Percentiles rank a stretch among this genome's conserved stretches.
These are phyloP conservation scores for Eretmocerus hayati DNA, from an alignment of 2,888 invertebrate species.

Conservation along the genomic window DNA sequence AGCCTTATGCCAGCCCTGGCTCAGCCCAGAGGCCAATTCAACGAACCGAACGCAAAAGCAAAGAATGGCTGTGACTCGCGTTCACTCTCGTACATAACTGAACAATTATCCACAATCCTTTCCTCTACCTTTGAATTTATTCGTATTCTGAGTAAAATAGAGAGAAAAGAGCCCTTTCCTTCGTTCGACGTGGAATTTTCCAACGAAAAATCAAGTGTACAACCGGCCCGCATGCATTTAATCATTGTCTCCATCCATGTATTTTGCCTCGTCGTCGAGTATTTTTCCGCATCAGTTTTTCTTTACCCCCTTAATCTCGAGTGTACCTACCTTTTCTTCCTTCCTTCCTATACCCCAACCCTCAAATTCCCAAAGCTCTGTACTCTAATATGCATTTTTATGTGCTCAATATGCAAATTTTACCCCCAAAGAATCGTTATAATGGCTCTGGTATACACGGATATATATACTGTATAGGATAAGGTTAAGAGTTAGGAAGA, in stretches of 20 bases:
- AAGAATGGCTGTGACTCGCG: constrained; percentile 15
- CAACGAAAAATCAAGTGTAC: constrained; percentile 14
- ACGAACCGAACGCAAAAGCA: constrained; percentile 22
- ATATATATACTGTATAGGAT: too few relatives aligned
- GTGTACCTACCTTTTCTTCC: constrained; percentile 18
- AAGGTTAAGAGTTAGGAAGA: constrained; percentile 19
- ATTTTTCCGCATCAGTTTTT: constrained; percentile 1
- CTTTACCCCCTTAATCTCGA: constrained; percentile 19
- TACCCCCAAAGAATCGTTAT: constrained; percentile 8
- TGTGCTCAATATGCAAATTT: constrained; percentile 24
- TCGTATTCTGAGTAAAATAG: background rate
- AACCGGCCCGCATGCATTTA: constrained; percentile 3
- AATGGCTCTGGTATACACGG: constrained; percentile 14
- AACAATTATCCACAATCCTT: constrained; percentile 21
- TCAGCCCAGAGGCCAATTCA: constrained; percentile 19
- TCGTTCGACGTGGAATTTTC: background rate
- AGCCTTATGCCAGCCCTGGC: constrained; percentile 12
- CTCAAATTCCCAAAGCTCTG: too few relatives aligned
- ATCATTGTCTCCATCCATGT: constrained; percentile 10
- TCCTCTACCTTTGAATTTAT: constrained; percentile 11
- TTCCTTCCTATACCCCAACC: too few relatives aligned
- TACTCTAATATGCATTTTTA: constrained; percentile 24
- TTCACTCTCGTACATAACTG: constrained; percentile 8
- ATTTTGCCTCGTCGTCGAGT: background rate
- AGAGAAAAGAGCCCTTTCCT: background rate